Evolutionary conservation across 2,888 invertebrate species (phyloP), one percentile per base, ranked within the genome.

Genomic region (Unio pictorum): DNA sequence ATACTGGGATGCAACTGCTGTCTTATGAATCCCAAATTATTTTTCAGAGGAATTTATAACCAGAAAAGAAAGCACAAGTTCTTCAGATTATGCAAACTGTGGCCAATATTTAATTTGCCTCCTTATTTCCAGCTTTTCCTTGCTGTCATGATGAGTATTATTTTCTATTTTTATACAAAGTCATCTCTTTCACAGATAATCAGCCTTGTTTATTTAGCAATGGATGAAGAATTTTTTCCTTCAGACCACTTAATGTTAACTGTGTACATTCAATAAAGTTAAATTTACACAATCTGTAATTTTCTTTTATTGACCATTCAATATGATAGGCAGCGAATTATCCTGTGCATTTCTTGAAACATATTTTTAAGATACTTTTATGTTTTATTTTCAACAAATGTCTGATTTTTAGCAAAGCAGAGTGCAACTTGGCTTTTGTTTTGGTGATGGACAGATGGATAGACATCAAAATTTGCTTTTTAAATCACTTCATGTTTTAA

Each of bases 161-260:
- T 80, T n/a, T 62, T 78, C 5, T 61, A 71, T 30, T 61, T 76
- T 7, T 63, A 78, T 56, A 69, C 68, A 11, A 68, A 70, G 23
- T 65, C 55, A 34, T 65, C 75, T 11, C 84, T 86, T 64, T 26
- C 56, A 23, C 69, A 74, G 54, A 69, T 75, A 57, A 62, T 86
- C 26, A 68, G 79, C 45, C 75, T 80, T 45, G 69, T 85, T 23
- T 78, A 80, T 73, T 67, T 66, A 55, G 69, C 84, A 26, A 75
- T 87, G 71, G 80, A 82, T 62, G 87, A 88, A 69, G 88, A 87
- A 66, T 70, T 80, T 60, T 85, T 78, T 75, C 86, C 87, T 4
- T 87, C 88, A 7, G 88, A 88, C 71, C 88, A 88, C 78, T 66
- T 86, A 23, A 82, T 88, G 81, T 66, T 87, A 18, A 71, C 71